phyloP scores from a whole-genome alignment of 2,113 vertebrate genomes.

The Zapornia atra region DNA sequence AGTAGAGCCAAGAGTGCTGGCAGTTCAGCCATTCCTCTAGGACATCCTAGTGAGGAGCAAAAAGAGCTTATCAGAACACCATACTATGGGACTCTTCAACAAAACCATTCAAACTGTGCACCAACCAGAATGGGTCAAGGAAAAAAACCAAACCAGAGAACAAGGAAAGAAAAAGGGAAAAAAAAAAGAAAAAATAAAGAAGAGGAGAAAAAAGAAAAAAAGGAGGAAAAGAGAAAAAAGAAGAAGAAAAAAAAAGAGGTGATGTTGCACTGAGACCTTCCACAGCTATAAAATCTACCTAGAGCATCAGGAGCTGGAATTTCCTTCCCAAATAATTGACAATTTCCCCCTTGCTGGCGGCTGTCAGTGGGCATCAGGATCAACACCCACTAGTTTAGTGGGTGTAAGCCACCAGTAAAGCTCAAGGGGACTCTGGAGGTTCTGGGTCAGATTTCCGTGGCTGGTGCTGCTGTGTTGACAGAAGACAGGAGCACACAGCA shows the following conservation, averaged over 20 bases:
- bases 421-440: neutral
- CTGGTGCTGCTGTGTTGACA: neutral
- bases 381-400: neutral
- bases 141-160: neutral
- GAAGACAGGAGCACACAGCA: neutral
- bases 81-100: neutral
- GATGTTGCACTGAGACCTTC: neutral
- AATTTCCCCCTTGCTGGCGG: neutral
- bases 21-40: conserved; percentile 91
- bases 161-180: no score
- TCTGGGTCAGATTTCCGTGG: neutral
- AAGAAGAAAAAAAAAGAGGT: neutral
- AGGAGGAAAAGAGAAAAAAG: no score
- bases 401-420: neutral
- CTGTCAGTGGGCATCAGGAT: neutral
- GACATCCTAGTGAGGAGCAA: conserved; percentile 81
- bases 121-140: neutral
- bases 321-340: neutral
- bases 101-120: neutral
- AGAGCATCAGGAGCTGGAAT: neutral
- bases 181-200: neutral
- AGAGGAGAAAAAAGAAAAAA: no score
- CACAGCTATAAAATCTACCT: neutral
- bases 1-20: conserved; percentile 89
- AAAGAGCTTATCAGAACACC: neutral